Evolutionary conservation across 2,797 vertebrate genomes (phyloP).

Genomic region (Sebastes trivittatus): DNA sequence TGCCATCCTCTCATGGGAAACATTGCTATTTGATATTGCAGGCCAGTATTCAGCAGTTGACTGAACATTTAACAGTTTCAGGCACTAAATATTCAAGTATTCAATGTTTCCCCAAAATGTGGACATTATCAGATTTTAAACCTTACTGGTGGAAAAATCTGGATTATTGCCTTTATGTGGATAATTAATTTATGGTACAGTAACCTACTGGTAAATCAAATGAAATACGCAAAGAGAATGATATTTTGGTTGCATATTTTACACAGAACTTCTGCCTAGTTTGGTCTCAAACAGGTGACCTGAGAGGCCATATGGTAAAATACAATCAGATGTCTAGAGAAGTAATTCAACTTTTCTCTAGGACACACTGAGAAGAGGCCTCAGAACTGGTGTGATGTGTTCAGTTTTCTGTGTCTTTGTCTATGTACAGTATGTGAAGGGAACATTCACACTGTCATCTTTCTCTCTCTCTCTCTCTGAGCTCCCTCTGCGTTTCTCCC

Average conservation of each 20-base stretch:
- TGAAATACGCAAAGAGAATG: background rate
- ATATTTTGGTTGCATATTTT: background rate
- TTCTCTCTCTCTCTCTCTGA: background rate
- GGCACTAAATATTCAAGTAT: background rate
- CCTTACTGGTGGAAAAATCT: background rate
- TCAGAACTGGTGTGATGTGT: background rate
- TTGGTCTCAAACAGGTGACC: background rate
- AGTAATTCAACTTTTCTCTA: too few species aligned
- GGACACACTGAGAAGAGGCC: too few species aligned
- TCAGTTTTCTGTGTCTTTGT: background rate
- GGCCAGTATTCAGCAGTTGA: background rate
- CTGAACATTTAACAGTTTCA: background rate
- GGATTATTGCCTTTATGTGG: background rate
- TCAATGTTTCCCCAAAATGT: background rate
- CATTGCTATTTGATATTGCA: background rate
- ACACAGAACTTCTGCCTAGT: background rate
- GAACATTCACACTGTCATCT: background rate
- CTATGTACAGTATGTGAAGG: background rate
- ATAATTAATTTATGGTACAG: background rate
- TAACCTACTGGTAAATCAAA: too few species aligned
- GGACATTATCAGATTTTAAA: background rate
- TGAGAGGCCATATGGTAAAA: background rate
- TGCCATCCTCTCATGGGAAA: background rate
- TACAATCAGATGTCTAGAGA: background rate
- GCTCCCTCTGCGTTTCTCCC: background rate